phyloP scores from a whole-genome alignment of 2,113 vertebrate genomes.

The Thunnus thynnus region DNA sequence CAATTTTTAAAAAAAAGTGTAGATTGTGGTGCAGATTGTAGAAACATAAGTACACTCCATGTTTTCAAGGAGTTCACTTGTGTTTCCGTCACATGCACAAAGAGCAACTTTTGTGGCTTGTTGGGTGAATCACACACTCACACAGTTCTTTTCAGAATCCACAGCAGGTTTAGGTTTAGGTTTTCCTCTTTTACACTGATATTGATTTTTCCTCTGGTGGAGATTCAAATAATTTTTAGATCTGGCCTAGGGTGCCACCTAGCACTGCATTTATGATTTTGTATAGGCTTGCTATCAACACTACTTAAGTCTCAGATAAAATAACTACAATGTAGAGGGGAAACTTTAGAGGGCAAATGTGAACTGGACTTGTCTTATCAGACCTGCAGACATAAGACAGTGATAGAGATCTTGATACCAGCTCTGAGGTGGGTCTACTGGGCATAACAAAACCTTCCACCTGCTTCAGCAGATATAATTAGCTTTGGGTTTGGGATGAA shows the following conservation, averaged over 20 bases:
- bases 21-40: not conserved
- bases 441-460: conserved; percentile 65
- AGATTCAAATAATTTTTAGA: conserved; percentile 27
- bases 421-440: conserved; percentile 67
- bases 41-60: not conserved
- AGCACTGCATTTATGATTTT: conserved; percentile 9
- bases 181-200: not conserved
- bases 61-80: not conserved
- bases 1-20: no score
- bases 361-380: conserved; percentile 64
- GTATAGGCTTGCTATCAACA: not conserved
- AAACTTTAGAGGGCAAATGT: conserved; percentile 70
- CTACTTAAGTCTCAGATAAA: conserved; percentile 27
- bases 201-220: conserved; percentile 14
- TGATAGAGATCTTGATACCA: conserved; percentile 66
- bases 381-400: conserved; percentile 56
- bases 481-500: conserved; percentile 69
- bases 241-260: not conserved
- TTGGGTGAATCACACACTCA: not conserved
- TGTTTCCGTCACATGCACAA: not conserved
- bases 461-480: conserved; percentile 72
- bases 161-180: not conserved
- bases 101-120: conserved; percentile 5
- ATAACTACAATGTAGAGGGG: conserved; percentile 14
- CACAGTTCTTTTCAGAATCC: not conserved